phyloP scores from a whole-genome alignment of 53 echinoderm and acorn worm species.

The Hippasteria phrygiana region DNA sequence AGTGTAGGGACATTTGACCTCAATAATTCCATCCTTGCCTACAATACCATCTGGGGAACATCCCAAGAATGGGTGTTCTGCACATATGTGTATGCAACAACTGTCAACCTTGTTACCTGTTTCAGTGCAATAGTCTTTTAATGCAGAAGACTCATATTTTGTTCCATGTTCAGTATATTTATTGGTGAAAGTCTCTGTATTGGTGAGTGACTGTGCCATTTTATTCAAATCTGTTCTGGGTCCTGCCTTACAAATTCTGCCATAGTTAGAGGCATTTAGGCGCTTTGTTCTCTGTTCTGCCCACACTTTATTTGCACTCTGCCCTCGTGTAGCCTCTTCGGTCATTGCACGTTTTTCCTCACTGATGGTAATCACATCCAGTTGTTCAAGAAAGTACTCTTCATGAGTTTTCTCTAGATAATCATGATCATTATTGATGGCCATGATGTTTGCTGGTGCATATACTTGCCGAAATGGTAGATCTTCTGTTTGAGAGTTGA shows the following conservation, averaged over 20 bases:
- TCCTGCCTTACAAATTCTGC: constrained; percentile 33
- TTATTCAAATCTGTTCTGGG: constrained; percentile 13
- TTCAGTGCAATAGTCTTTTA: not conserved
- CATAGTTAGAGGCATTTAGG: constrained; percentile 12
- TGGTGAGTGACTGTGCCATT: constrained; percentile 18
- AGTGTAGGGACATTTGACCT: constrained; percentile 34
- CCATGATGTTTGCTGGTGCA: constrained; percentile 28
- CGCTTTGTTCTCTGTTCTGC: constrained; percentile 9
- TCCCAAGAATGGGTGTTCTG: not conserved
- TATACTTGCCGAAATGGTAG: constrained; percentile 14
- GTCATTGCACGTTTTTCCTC: constrained; percentile 27
- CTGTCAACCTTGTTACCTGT: constrained; percentile 19
- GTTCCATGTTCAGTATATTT: constrained; percentile 14
- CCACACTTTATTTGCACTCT: constrained; percentile 28
- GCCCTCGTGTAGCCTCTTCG: constrained; percentile 23
- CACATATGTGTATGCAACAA: constrained; percentile 4
- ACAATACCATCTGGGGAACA: constrained; percentile 32
- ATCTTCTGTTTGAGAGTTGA: constrained; percentile 11
- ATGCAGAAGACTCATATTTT: constrained; percentile 12
- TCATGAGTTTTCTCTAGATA: constrained; percentile 7
- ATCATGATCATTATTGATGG: constrained; percentile 20
- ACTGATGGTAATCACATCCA: constrained; percentile 22
- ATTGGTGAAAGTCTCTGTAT: not conserved
- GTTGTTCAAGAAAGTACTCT: constrained; percentile 12
- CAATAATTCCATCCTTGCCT: constrained; percentile 20